phyloP scores from a whole-genome alignment of 2,888 invertebrate genomes.

The Bruchidius siliquastri region DNA sequence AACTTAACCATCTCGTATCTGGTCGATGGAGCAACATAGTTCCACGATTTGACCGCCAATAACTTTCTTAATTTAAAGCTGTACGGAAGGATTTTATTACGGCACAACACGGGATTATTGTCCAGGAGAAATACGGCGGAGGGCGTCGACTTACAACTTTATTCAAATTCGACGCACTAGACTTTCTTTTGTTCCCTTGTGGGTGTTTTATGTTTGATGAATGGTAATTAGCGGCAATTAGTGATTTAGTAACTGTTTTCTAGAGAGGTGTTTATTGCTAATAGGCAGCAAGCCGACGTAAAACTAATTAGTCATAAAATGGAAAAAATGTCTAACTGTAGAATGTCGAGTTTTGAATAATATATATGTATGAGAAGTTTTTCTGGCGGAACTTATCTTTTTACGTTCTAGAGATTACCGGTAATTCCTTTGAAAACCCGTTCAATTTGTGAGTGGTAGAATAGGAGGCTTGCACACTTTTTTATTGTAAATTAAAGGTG shows the following conservation, averaged over 20 bases:
- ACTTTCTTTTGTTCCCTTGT: neutral
- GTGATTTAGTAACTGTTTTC: neutral
- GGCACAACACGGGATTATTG: too few species aligned
- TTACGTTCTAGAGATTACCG: neutral
- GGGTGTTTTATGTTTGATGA: neutral
- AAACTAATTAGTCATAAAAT: neutral
- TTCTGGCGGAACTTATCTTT: neutral
- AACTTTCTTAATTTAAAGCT: too few species aligned
- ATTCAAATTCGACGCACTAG: too few species aligned
- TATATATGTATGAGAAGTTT: neutral
- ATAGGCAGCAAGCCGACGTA: neutral
- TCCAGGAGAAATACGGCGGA: too few species aligned
- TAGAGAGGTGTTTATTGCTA: neutral
- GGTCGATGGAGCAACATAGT: too few species aligned
- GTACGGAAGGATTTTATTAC: too few species aligned
- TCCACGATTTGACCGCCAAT: too few species aligned
- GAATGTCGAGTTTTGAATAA: neutral
- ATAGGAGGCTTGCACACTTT: too few species aligned
- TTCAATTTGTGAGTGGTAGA: neutral
- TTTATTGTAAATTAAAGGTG: too few species aligned
- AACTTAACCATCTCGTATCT: too few species aligned
- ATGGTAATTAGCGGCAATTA: neutral
- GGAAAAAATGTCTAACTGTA: neutral
- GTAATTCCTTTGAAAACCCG: too few species aligned
- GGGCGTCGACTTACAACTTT: too few species aligned